Conservation (phyloP, 2,888 invertebrate species). For the Agonopterix alstromeriana region DNA sequence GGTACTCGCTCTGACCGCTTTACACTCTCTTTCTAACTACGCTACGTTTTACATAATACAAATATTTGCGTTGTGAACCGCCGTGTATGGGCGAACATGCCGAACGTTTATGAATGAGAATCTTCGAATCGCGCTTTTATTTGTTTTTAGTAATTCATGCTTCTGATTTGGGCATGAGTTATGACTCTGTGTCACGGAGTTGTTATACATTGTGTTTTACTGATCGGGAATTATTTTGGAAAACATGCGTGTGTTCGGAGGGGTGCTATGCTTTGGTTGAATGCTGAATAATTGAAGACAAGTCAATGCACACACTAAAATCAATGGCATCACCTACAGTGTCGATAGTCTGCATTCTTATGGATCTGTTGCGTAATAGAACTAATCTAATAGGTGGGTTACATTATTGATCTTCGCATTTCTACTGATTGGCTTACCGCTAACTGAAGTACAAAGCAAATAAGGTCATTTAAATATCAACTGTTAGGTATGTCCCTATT, state of each 20-base stretch:
- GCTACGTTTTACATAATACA: conserved; percentile 25
- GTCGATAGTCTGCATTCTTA: background rate
- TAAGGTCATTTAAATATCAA: conserved; percentile 3
- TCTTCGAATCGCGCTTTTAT: conserved; percentile 10
- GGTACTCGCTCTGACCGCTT: conserved; percentile 24
- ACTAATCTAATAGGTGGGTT: conserved; percentile 26
- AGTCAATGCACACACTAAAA: too few relatives aligned
- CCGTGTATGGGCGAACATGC: conserved; percentile 13
- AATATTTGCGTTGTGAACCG: conserved; percentile 29
- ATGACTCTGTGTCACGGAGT: conserved; percentile 2
- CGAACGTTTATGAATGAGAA: conserved; percentile 20
- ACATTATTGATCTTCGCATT: conserved; percentile 30
- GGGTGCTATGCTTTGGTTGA: too few relatives aligned
- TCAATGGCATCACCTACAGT: too few relatives aligned
- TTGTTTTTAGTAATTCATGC: conserved; percentile 11
- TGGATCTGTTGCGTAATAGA: background rate
- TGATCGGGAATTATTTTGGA: background rate
- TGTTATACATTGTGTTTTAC: conserved; percentile 1
- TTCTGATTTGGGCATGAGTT: conserved; percentile 6
- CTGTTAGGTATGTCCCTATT: conserved; percentile 2
- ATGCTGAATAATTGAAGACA: too few relatives aligned
- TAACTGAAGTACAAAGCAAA: conserved; percentile 5
- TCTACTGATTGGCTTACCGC: conserved; percentile 22
- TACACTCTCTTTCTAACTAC: conserved; percentile 22
- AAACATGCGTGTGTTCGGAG: too few relatives aligned